These are phyloP conservation scores for Acromyrmex charruanus DNA, from an alignment of 1,140 invertebrate species.

Conservation along the genomic window DNA sequence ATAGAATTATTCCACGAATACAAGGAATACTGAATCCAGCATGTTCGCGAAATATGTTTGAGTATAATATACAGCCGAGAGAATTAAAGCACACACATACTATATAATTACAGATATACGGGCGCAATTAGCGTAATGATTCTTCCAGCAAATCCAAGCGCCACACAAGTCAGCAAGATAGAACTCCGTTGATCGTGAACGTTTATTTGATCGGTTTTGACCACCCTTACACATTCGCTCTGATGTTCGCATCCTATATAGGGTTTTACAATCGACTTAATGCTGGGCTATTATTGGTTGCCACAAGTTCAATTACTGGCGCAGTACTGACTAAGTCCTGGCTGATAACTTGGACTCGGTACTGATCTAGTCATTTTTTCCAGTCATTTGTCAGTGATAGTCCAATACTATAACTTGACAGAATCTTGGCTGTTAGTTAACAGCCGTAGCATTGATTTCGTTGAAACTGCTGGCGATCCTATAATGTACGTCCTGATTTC, in stretches of 20 bases:
- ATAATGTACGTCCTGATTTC: not conserved
- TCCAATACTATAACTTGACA: no score
- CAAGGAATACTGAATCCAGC: not conserved
- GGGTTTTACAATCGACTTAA: no score
- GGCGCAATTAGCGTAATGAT: not conserved
- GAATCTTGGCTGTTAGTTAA: no score
- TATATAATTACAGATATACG: not conserved
- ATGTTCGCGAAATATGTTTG: slow-evolving; percentile 29
- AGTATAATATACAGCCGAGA: not conserved
- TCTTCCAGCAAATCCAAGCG: slow-evolving; percentile 6
- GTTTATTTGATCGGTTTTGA: slow-evolving; percentile 7
- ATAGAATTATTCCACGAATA: slow-evolving; percentile 6
- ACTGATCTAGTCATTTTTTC: no score
- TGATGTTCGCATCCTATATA: not conserved
- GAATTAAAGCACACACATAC: not conserved
- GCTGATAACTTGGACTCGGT: no score
- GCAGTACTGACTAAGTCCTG: no score
- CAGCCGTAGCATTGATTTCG: no score
- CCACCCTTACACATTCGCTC: not conserved
- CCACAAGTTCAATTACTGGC: no score
- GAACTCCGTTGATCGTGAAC: not conserved
- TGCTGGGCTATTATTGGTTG: no score
- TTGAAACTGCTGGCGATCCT: no score
- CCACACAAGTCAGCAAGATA: not conserved
- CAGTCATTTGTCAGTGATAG: no score